Conservation (phyloP, 2,113 vertebrate species). For the Notechis scutatus region DNA sequence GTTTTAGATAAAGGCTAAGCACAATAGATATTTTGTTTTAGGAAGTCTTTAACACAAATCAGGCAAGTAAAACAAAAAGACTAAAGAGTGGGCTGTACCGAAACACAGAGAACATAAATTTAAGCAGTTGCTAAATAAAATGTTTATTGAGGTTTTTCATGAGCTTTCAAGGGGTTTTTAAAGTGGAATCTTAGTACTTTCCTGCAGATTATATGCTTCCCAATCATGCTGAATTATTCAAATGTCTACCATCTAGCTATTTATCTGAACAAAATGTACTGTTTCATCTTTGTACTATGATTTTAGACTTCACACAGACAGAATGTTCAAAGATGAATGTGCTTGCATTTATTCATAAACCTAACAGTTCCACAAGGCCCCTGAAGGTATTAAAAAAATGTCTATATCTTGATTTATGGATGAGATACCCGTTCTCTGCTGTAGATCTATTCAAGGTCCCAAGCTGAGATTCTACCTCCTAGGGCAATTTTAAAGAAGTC, state of each 20-base stretch:
- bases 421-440: not conserved
- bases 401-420: slow-evolving; percentile 17
- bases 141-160: slow-evolving; percentile 37
- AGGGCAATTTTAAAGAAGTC: not conserved
- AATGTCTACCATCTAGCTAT: slow-evolving; percentile 34
- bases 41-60: not conserved
- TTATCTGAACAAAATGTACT: slow-evolving; percentile 16
- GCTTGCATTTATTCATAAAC: slow-evolving; percentile 19
- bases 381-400: slow-evolving; percentile 5
- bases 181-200: slow-evolving; percentile 29
- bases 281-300: slow-evolving; percentile 19
- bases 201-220: slow-evolving; percentile 26
- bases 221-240: slow-evolving; percentile 40
- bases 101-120: slow-evolving; percentile 25
- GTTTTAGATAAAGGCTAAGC: not conserved
- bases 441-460: not conserved
- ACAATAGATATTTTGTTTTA: not conserved
- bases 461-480: not conserved
- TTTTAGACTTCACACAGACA: slow-evolving; percentile 10
- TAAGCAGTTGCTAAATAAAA: slow-evolving; percentile 36
- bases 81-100: not conserved
- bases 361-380: slow-evolving; percentile 15
- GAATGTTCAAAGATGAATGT: slow-evolving; percentile 25
- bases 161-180: slow-evolving; percentile 13
- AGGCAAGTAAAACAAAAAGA: not conserved